Conservation (phyloP, 2,113 vertebrate genomes). For the Echinops telfairi region DNA sequence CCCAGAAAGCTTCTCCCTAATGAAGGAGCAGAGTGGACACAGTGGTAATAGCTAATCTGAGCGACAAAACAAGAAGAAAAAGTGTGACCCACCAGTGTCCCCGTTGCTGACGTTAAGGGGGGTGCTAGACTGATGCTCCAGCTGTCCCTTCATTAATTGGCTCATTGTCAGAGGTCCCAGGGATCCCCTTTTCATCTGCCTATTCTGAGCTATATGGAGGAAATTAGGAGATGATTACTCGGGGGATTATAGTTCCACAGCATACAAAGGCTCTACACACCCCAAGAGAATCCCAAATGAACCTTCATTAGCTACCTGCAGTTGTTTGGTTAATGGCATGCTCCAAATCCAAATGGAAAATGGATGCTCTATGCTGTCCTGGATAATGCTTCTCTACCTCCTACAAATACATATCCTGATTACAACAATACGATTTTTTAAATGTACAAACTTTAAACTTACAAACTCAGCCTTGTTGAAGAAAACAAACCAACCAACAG, state of each 20-base stretch:
- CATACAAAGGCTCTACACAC: constrained; percentile 81
- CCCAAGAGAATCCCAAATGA: constrained; percentile 49
- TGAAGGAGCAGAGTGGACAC: constrained; percentile 57
- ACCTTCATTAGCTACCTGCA: not conserved
- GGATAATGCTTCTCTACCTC: not conserved
- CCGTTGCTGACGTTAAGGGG: constrained; percentile 99
- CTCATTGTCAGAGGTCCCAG: constrained; percentile 98
- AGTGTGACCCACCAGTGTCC: constrained; percentile 95
- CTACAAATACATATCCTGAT: constrained; percentile 3
- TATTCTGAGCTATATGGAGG: constrained; percentile 95
- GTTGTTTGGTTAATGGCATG: not conserved
- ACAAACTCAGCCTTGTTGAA: not conserved
- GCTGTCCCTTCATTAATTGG: constrained; percentile 98
- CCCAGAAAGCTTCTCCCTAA: constrained; percentile 36
- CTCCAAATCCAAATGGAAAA: not conserved
- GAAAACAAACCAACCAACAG: too few relatives aligned
- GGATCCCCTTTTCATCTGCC: constrained; percentile 98
- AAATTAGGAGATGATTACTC: constrained; percentile 85
- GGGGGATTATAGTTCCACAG: constrained; percentile 80
- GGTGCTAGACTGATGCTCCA: constrained; percentile 98
- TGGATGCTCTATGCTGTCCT: not conserved
- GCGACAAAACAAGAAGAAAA: constrained; percentile 84
- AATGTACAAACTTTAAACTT: too few relatives aligned
- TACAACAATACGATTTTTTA: not conserved
- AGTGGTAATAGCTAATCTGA: constrained; percentile 73